These are phyloP conservation scores for Clupea harengus DNA, from an alignment of 2,113 vertebrate genomes.

Conservation along the genomic window DNA sequence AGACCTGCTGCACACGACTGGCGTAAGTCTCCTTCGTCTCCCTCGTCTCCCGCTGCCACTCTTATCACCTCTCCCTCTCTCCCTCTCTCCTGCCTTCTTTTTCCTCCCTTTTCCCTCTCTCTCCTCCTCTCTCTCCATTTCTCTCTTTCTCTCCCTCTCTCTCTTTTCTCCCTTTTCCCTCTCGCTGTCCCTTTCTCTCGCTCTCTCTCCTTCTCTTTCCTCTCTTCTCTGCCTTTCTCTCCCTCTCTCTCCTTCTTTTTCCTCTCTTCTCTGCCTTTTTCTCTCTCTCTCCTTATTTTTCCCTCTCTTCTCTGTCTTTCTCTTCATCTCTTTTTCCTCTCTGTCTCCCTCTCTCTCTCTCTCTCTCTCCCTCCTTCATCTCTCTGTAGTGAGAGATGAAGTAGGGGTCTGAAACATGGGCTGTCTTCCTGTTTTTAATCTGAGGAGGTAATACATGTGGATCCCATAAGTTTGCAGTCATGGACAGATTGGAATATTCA, in stretches of 20 bases:
- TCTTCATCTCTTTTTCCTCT: neutral
- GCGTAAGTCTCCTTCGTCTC: slow-evolving; percentile 87
- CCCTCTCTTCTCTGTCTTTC: no score
- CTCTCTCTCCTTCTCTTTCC: neutral
- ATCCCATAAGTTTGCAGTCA: no score
- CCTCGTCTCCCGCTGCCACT: slow-evolving; percentile 19
- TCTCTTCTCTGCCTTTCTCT: neutral
- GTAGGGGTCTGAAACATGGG: no score
- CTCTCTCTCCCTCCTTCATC: neutral
- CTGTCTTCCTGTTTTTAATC: no score
- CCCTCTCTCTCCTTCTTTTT: slow-evolving; percentile 7
- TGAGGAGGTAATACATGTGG: no score
- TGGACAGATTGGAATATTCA: no score
- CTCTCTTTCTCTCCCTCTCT: neutral
- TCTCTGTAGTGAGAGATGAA: no score
- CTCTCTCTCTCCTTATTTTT: neutral
- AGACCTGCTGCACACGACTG: slow-evolving; percentile 90
- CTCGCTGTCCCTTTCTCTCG: neutral
- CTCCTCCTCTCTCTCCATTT: neutral
- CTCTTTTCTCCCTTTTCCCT: neutral
- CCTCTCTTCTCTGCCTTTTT: neutral
- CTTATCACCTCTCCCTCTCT: neutral
- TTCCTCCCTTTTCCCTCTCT: neutral
- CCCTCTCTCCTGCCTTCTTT: neutral
- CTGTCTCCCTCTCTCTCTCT: slow-evolving; percentile 4